Evolutionary conservation across 2,797 vertebrate species (phyloP), one percentile per base, ranked within the genome.

Genomic region (Syngnathus rostellatus): DNA sequence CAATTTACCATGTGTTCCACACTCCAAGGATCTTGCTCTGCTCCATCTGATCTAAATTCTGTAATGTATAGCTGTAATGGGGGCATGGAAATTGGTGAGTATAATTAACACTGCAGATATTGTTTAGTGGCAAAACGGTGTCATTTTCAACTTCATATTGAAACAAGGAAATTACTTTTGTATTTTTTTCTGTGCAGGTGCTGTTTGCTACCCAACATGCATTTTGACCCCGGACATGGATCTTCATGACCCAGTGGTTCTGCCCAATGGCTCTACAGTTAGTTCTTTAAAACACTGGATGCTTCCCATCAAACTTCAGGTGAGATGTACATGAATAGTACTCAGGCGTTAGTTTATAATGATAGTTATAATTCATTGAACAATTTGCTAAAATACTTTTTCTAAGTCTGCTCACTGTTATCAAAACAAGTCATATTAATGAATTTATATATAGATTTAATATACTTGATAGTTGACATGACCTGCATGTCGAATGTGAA

Each of bases 21-120:
- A 31, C 80, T 98, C 23, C 80, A 67, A 63, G 96, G 97, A 12
- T 85, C 88, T 2, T 99, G 97, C 63, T 85, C 84, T 0, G 69
- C 85, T 0, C 95, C 92, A 0, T 68, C 83, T 0, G 86, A 93
- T 67, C 73, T 90, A 69, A 93, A 96, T 77, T 88, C 86, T 0
- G 89, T 99, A 66, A 94, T 98, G 73, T 97, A 96, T 86, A 92
- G 89, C 83, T 99, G 97, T 38, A 91, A 94, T 58, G 84, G 92
- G 45, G 94, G 94, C 19, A 89, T 90, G 0, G 71, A 84, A 64
- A 89, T 99, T 10, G 95, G 97, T 99, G 81, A 93, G 94, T 67
- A 12, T 51, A 59, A 68, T 39, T 65, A 41, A 58, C 31, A 55
- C 0, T 6, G 21, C 25, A 66, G 19, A 64, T 77, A n/a, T 65